phyloP scores from a whole-genome alignment of 2,888 invertebrate species.

The Drosophila longiperda region DNA sequence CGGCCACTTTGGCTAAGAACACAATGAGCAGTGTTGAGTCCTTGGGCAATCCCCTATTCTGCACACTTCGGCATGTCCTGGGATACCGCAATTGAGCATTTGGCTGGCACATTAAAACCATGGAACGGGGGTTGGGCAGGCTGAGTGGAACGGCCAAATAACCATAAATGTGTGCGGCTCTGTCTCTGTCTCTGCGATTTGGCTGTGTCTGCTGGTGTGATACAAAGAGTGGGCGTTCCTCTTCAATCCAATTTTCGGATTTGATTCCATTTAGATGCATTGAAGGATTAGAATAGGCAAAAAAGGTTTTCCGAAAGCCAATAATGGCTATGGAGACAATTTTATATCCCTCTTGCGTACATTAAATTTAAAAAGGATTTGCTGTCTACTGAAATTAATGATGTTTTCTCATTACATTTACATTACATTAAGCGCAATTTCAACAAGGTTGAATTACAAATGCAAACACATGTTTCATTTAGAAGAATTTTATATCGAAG shows the following conservation, averaged over 20 bases:
- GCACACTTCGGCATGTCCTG: constrained; percentile 77
- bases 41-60: constrained; percentile 62
- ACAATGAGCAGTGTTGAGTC: constrained; percentile 57
- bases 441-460: constrained; percentile 37
- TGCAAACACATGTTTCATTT: constrained; percentile 54
- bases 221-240: constrained; percentile 76
- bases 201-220: constrained; percentile 28
- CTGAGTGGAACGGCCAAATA: constrained; percentile 40
- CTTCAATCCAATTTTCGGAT: constrained; percentile 81
- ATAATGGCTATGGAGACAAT: constrained; percentile 72
- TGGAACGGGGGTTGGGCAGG: constrained; percentile 7
- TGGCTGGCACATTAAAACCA: constrained; percentile 69
- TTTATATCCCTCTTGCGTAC: constrained; percentile 80
- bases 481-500: not conserved
- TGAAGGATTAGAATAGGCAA: constrained; percentile 71
- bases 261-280: constrained; percentile 77
- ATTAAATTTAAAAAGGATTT: constrained; percentile 79
- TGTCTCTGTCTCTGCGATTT: constrained; percentile 4
- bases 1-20: constrained; percentile 60
- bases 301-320: constrained; percentile 60
- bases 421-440: constrained; percentile 78
- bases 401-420: constrained; percentile 84
- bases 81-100: constrained; percentile 81
- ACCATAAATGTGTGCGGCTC: constrained; percentile 47
- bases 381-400: constrained; percentile 72